Evolutionary conservation across 2,113 vertebrate species (phyloP).

Genomic region (Myrmecophaga tridactyla): DNA sequence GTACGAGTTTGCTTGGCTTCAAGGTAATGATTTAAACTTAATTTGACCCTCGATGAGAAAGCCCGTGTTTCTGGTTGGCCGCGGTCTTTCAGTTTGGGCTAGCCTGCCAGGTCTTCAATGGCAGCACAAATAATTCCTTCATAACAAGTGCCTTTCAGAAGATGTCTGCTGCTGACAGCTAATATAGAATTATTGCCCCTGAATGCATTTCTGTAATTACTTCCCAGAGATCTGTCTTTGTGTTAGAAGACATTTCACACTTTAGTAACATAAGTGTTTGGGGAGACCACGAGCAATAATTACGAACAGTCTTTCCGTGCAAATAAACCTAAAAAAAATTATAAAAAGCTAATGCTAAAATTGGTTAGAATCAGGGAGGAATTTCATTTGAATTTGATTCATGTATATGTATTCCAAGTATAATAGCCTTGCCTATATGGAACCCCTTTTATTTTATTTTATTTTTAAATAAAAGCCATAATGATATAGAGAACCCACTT

Average conservation of each 20-base stretch:
- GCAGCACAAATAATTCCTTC: conserved; percentile 85
- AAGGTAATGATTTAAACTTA: conserved; percentile 84
- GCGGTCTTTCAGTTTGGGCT: conserved; percentile 76
- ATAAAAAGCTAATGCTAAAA: conserved; percentile 79
- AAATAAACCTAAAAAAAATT: conserved; percentile 85
- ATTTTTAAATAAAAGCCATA: conserved; percentile 75
- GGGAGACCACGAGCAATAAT: conserved; percentile 86
- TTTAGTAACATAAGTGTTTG: conserved; percentile 88
- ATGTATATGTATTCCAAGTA: conserved; percentile 79
- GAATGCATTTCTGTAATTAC: conserved; percentile 89
- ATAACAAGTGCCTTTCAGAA: conserved; percentile 87
- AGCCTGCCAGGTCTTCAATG: conserved; percentile 79
- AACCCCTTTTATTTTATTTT: conserved; percentile 56
- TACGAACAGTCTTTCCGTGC: conserved; percentile 83
- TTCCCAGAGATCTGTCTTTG: conserved; percentile 89
- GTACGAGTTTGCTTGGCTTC: conserved; percentile 75
- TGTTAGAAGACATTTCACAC: conserved; percentile 88
- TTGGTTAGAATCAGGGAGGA: conserved; percentile 81
- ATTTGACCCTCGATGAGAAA: conserved; percentile 86
- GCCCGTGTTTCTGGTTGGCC: conserved; percentile 75
- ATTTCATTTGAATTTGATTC: conserved; percentile 78
- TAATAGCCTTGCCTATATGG: conserved; percentile 80
- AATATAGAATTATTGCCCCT: conserved; percentile 89
- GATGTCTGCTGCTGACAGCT: conserved; percentile 87
- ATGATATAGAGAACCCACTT: conserved; percentile 69